Evolutionary conservation across 2,888 invertebrate species (phyloP), one percentile per base, ranked within the genome.

Genomic region (Lepeophtheirus nordmannii): DNA sequence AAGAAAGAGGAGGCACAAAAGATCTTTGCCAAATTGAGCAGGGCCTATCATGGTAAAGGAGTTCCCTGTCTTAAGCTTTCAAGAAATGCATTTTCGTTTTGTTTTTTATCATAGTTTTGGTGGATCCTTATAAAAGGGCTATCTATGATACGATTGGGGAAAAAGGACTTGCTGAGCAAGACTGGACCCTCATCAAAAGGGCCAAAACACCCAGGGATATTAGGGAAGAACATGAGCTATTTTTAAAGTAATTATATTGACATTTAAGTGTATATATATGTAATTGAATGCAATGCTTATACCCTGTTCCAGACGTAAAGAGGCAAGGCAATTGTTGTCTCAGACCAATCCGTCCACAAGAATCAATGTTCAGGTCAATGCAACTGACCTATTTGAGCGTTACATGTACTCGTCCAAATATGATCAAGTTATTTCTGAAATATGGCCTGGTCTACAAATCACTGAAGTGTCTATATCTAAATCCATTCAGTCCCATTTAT

Each of bases 191-290:
- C 40, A 87, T 96, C 39, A 86, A 90, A 72, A 81, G 91, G 46
- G 89, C 88, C 1, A 87, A 87, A 74, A 93, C 94, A 2, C 92
- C 96, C 1, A 84, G 89, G 71, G 96, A 98, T 81, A 96, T 98
- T 68, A 80, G 93, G 67, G 94, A 93, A 68, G 97, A 97, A 77
- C 97, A 92, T 80, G 94, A 97, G 77, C 83, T 90, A 69, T 73
- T 82, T 64, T 78, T 79, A 66, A 75, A 75, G 75, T 76, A 70
- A 67, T 66, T n/a, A 17, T 46, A 67, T 67, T 68, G 10, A 11
- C 11, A 14, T 22, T 56, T 8, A 11, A 14, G 9, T 3, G 14
- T 22, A 17, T 17, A 40, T 39, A 23, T 53, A 41, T 67, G 9
- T 14, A 17, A 9, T 23, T 30, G 2, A 53, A 17, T 20, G 8